These are phyloP conservation scores for Fringilla coelebs DNA, from an alignment of 2,797 vertebrate genomes.

Conservation along the genomic window DNA sequence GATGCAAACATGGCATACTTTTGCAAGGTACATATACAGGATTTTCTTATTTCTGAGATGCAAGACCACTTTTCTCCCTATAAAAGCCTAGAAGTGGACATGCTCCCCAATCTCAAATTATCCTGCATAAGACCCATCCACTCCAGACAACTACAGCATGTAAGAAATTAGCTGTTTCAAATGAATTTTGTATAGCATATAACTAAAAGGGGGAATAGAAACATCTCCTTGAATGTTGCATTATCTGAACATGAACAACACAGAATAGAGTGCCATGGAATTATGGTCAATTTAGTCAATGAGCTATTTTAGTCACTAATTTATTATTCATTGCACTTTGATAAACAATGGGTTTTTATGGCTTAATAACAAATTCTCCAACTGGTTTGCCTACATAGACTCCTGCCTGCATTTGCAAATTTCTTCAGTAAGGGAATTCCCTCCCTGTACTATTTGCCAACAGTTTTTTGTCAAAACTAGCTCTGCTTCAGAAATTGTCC, in stretches of 20 bases:
- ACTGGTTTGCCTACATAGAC: background rate
- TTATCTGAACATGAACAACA: background rate
- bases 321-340: background rate
- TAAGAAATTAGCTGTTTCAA: background rate
- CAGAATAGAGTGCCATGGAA: background rate
- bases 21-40: background rate
- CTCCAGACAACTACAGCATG: background rate
- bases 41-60: background rate
- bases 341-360: background rate
- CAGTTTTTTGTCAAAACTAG: background rate
- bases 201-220: background rate
- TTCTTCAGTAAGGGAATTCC: background rate
- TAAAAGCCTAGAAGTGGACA: background rate
- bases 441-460: background rate
- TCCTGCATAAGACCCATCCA: background rate
- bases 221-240: background rate
- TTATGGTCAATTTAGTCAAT: background rate
- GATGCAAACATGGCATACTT: background rate
- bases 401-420: background rate
- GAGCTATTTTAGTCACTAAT: background rate
- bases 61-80: background rate
- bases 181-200: background rate
- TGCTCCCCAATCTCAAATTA: background rate
- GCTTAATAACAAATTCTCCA: background rate
- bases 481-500: background rate